phyloP scores from a whole-genome alignment of 2,888 invertebrate species.

The Tupiocoris notatus region DNA sequence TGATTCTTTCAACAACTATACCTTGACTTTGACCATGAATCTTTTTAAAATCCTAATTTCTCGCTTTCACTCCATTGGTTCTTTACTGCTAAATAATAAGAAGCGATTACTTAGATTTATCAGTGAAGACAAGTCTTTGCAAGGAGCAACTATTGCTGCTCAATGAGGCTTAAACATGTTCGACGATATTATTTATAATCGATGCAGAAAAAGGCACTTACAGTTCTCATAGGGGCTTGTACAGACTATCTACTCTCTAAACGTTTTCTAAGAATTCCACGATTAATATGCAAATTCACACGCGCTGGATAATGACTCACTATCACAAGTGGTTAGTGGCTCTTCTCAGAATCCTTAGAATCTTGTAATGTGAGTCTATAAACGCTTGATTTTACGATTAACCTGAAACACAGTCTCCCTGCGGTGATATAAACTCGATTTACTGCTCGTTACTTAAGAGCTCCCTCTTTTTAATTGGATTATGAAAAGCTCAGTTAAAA shows the following conservation, averaged over 20 bases:
- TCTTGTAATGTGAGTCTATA: not conserved
- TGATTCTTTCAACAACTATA: no score
- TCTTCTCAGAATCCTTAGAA: not conserved
- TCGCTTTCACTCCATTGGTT: no score
- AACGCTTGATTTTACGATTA: not conserved
- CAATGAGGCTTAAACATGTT: no score
- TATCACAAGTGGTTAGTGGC: constrained; percentile 9
- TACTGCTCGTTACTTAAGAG: constrained; percentile 12
- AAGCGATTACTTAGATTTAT: no score
- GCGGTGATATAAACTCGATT: constrained; percentile 1
- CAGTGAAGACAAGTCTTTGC: no score
- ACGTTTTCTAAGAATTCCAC: constrained; percentile 28
- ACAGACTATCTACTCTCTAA: constrained; percentile 18
- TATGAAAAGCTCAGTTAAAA: not conserved
- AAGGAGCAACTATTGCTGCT: no score
- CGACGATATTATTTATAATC: no score
- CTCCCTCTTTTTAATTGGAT: constrained; percentile 32
- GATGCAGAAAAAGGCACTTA: no score
- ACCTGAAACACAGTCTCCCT: not conserved
- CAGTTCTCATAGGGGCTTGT: no score
- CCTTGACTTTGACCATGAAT: no score
- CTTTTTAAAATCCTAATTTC: no score
- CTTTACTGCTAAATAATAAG: no score
- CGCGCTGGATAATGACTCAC: not conserved
- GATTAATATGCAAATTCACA: constrained; percentile 28